Evolutionary conservation across 2,888 invertebrate species (phyloP).

Genomic region (Tolmerus cingulatus): DNA sequence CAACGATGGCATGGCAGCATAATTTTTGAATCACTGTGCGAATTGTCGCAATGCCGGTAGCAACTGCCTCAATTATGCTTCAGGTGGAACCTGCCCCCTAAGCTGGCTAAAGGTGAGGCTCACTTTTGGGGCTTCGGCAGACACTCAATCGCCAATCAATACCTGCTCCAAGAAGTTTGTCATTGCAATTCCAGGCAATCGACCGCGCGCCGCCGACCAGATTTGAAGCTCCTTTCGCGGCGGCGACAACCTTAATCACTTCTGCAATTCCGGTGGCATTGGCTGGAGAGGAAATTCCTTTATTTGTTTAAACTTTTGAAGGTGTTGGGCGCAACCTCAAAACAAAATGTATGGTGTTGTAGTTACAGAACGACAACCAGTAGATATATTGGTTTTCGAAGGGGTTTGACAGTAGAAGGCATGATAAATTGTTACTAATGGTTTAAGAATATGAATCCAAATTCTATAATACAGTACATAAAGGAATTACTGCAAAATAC

Average conservation of each 20-base stretch:
- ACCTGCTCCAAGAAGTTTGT: background rate
- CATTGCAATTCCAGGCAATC: background rate
- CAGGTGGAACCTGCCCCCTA: background rate
- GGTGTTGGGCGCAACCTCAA: background rate
- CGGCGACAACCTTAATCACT: background rate
- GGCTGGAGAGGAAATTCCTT: background rate
- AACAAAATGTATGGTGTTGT: background rate
- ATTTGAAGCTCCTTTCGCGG: background rate
- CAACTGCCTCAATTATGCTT: background rate
- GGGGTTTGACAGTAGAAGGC: no score
- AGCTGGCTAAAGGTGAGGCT: background rate
- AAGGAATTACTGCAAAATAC: no score
- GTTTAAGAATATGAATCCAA: no score
- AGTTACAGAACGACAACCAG: background rate
- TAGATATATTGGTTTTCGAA: background rate
- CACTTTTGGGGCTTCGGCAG: background rate
- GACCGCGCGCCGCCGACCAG: background rate
- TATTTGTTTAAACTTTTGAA: background rate
- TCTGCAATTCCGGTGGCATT: background rate
- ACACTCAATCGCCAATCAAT: background rate
- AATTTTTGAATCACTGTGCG: background rate
- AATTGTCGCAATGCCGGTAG: background rate
- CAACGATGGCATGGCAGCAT: background rate
- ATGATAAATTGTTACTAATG: no score
- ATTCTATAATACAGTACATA: no score